Evolutionary conservation across 2,797 vertebrate genomes (phyloP), one percentile per base, ranked within the genome.

Genomic region (Craterocephalus amniculus): DNA sequence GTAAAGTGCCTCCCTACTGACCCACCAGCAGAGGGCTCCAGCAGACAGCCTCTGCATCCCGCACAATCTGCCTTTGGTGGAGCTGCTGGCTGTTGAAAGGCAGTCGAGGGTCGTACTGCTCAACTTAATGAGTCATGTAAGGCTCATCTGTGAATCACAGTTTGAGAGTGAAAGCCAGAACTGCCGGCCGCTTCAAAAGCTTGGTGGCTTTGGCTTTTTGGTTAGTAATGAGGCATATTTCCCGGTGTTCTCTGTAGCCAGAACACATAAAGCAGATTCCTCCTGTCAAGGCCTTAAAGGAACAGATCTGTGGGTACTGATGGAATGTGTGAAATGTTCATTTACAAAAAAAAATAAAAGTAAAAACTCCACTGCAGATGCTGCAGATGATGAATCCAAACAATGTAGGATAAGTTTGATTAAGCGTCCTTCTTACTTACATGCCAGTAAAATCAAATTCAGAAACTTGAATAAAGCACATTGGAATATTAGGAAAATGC

Each of bases 101-200:
- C 61, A 66, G 78, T 58, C 12, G 20, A 63, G 74, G 71, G 75
- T 79, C 65, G 9, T 34, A 45, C 57, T 51, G 76, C 86, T 70
- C 43, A 78, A 79, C 73, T 78, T 89, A 89, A 91, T 86, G 91
- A 91, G 81, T 91, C 91, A 92, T 80, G 85, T 70, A 66, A 68
- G 73, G 78, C 74, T 88, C 87, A 73, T 87, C 82, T 87, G 83
- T 80, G 72, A 86, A 76, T 83, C 76, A 70, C 68, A 34, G 86
- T 78, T 79, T 48, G 63, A 85, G 72, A 88, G 83, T 48, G 62
- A 84, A 86, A 79, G 80, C 82, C 75, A 81, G 72, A 71, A 67
- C 40, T 20, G 64, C 71, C 34, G 60, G 74, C 81, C 76, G 77
- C 85, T 68, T 86, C 81, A 83, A 81, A 89, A 29, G 61, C 61